Evolutionary conservation across 1,140 invertebrate genomes (phyloP).

Genomic region (Lerema accius): DNA sequence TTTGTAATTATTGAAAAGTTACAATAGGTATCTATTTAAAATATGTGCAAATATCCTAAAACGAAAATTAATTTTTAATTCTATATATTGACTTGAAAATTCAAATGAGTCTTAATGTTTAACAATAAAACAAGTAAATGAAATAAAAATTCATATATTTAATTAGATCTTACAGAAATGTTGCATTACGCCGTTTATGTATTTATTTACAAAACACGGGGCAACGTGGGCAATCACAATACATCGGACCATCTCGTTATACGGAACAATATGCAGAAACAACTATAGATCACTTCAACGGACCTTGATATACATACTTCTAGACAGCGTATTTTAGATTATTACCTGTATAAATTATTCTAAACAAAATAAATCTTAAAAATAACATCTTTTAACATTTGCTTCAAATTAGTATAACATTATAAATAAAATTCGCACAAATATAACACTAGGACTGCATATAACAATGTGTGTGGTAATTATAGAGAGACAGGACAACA

Average conservation of each 20-base stretch:
- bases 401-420: conserved; percentile 5
- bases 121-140: conserved; percentile 42
- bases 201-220: conserved; percentile 68
- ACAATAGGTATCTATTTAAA: no score
- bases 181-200: conserved; percentile 55
- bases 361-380: not conserved
- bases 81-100: no score
- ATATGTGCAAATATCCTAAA: no score
- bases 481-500: not conserved
- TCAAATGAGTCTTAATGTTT: no score
- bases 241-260: not conserved
- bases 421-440: conserved; percentile 16
- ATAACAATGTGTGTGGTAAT: not conserved
- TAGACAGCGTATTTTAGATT: not conserved
- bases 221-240: conserved; percentile 1
- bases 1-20: no score
- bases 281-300: not conserved
- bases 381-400: conserved; percentile 1
- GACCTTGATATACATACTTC: not conserved
- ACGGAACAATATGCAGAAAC: no score
- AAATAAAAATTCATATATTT: conserved; percentile 68
- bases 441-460: not conserved
- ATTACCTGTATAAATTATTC: not conserved
- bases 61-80: no score
- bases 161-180: conserved; percentile 56